Base-by-base conservation (phyloP, 1,140 invertebrate species). In the Euwallacea similis region DNA sequence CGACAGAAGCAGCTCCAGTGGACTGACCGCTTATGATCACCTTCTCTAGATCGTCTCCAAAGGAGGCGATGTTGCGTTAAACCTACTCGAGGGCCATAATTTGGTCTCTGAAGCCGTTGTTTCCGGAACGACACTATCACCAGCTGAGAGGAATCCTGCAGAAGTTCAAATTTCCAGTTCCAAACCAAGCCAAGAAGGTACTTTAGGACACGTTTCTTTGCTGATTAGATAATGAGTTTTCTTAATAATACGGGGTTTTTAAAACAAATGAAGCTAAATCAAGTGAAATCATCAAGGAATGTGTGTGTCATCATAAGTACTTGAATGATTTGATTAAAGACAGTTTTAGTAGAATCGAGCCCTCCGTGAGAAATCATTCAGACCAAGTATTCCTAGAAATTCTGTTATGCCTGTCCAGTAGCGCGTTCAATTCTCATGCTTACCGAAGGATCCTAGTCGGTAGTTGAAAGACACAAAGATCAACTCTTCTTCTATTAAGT, bases 21-120 rank as follows among this genome's bases (percentile, higher is more conserved):
- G 83, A 84, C 71, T 84, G 82, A 4, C 84, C 84, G 66, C 83
- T 83, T 62, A 85, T 76, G 0, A 82, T 83, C 0, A 84, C 80
- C 66, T 79, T 82, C 43, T 82, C 77, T 15, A 78, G 79, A 73
- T 85, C 81, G 8, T 83, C 83, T 7, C 83, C 82, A 73, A 84
- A 84, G 2, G 73, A 73, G 47, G 64, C 73, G 4, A 84, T 84
- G 61, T 84, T 84, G 11, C 66, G 75, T 33, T 78, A 74, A 15
- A 84, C 71, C 83, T 83, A 84, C 63, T 76, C 79, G 10, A 84
- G 69, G 6, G 82, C 83, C 16, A 79, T 77, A 0, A 83, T 77
- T 73, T 84, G 83, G 54, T 84, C 83, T 74, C 84, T 85, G 56
- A 84, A 71, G 3, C 77, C 83, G 9, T 79, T 80, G 62, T 85